Conservation (phyloP, 1,140 invertebrate genomes). For the Coptotermes formosanus region DNA sequence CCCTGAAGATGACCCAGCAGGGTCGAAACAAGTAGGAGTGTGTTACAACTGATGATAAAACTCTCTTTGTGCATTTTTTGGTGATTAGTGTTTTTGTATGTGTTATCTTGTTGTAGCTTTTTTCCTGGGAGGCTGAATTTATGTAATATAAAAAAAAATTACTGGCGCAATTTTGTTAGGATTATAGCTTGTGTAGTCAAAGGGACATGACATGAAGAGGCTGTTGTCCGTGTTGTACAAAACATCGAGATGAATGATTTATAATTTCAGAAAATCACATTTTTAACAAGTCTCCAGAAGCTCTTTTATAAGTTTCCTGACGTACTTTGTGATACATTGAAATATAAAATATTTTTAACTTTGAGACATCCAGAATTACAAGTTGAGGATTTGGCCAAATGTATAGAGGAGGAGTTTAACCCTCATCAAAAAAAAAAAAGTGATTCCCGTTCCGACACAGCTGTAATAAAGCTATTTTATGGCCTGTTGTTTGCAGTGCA, state of each 20-base stretch:
- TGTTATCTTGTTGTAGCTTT: no score
- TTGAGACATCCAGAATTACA: background rate
- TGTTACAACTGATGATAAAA: no score
- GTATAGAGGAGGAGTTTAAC: background rate
- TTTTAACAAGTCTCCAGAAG: background rate
- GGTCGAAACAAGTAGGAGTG: no score
- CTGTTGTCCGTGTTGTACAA: background rate
- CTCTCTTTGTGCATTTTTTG: no score
- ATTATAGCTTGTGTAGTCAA: no score
- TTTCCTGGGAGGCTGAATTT: no score
- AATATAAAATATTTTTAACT: background rate
- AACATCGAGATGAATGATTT: background rate
- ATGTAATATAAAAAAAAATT: no score
- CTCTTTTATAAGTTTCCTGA: background rate
- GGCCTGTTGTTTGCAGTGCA: background rate
- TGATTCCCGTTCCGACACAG: background rate
- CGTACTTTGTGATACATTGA: background rate
- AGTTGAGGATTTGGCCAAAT: background rate
- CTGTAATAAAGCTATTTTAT: conserved; percentile 15
- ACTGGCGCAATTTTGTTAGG: no score
- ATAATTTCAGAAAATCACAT: background rate
- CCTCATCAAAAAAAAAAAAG: background rate
- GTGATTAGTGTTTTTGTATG: no score
- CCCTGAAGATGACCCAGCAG: no score
- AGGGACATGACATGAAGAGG: no score